phyloP scores from a whole-genome alignment of 2,113 vertebrate genomes.

The Grantiella picta region DNA sequence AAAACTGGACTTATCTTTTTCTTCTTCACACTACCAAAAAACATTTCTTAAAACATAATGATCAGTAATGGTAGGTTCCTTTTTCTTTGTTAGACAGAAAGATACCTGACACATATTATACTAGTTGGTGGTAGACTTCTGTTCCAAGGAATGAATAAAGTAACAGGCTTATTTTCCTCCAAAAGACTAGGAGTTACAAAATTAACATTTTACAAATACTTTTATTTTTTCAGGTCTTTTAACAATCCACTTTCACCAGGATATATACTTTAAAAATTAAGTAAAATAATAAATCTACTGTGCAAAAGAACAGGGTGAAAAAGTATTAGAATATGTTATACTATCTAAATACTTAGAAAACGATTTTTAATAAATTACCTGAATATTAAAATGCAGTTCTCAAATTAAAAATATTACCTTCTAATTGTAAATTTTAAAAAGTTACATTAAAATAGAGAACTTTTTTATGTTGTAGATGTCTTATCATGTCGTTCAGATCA shows the following conservation, averaged over 20 bases:
- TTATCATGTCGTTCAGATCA: background rate
- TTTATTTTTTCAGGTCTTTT: background rate
- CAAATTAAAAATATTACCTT: background rate
- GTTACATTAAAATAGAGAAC: background rate
- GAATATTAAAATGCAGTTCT: background rate
- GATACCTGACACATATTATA: background rate
- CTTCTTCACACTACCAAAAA: background rate
- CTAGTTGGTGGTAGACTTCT: background rate
- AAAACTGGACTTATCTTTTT: background rate
- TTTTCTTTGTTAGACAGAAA: background rate
- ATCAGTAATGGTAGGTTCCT: background rate
- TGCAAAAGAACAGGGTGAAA: background rate
- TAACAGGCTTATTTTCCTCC: background rate
- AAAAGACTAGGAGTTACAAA: background rate
- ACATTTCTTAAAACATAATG: background rate
- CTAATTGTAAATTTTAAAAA: background rate
- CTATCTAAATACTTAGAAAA: background rate
- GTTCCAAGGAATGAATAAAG: background rate
- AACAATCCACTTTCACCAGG: background rate
- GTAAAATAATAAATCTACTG: background rate
- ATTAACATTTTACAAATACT: background rate
- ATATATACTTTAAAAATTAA: background rate
- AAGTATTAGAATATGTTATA: background rate
- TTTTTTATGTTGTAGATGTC: background rate
- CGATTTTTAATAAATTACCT: background rate